Base-by-base conservation (phyloP, 2,113 vertebrate species). In the Galeopterus variegatus region DNA sequence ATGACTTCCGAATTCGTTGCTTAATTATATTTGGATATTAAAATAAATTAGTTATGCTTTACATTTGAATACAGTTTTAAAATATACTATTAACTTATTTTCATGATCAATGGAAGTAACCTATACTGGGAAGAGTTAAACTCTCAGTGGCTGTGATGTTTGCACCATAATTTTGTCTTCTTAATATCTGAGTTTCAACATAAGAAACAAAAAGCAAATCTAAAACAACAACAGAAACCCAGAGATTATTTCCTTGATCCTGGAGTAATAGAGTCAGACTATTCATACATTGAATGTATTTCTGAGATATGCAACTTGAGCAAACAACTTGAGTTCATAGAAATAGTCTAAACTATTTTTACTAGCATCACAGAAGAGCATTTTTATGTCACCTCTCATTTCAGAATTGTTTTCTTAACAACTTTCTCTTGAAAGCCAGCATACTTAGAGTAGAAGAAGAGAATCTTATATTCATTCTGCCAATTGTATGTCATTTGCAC, bases 361-460 rank as follows among this genome's bases (percentile, higher is more conserved):
- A 70, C 8, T 56, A 52, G 2, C 65, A 45, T 48, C 28, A 62
- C 31, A 7, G 62, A 58, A 36, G 31, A 65, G 28, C 36, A 10
- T 73, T 86, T 86, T 65, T 65, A 73, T 3, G 41, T 73, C n/a
- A 83, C n/a, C 23, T 67, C 10, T 83, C 21, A 69, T 58, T 86
- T 93, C 56, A 94, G 80, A 90, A 75, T 60, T 87, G 36, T n/a
- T 64, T 67, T 76, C 48, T 24, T 26, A 88, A 73, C 11, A 94
- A 58, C 24, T 80, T 60, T 85, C 33, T 80, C 23, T 83, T 85
- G 15, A 75, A 79, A 84, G 8, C 2, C 26, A 80, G 26, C 28
- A 69, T 81, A 60, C 23, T 62, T 79, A 73, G 41, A 15, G 23
- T 36, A 64, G 77, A 81, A 82, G 52, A 76, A 6, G 5, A 45